These are phyloP conservation scores for Fregata magnificens DNA, from an alignment of 2,113 vertebrate genomes.

Conservation along the genomic window DNA sequence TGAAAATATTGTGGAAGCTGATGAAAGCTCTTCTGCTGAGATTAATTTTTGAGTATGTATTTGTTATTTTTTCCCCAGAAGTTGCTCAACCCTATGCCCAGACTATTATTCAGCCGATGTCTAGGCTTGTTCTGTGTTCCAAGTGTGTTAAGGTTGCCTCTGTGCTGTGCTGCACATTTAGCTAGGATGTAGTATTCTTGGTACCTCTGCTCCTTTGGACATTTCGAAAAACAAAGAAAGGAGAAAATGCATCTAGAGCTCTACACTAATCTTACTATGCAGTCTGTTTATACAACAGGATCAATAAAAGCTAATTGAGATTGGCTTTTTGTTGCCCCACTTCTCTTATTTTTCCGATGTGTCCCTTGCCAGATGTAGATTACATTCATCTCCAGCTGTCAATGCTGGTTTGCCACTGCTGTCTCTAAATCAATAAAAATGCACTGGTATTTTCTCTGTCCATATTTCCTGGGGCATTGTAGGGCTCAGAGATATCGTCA, in stretches of 20 bases:
- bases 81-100: background rate
- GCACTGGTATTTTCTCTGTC: background rate
- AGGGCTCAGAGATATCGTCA: background rate
- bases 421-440: background rate
- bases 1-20: background rate
- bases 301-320: constrained; percentile 1
- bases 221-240: background rate
- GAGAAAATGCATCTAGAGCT: background rate
- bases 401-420: background rate
- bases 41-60: background rate
- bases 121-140: background rate
- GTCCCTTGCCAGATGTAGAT: background rate
- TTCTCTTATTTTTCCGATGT: background rate
- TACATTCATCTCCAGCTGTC: background rate
- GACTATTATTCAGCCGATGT: background rate
- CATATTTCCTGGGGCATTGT: background rate
- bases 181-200: background rate
- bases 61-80: background rate
- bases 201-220: background rate
- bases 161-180: background rate
- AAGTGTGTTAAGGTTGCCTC: background rate
- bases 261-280: background rate
- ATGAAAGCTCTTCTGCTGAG: background rate
- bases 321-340: background rate
- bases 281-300: background rate